phyloP scores from a whole-genome alignment of 1,140 invertebrate genomes.

The Drosophila novamexicana region DNA sequence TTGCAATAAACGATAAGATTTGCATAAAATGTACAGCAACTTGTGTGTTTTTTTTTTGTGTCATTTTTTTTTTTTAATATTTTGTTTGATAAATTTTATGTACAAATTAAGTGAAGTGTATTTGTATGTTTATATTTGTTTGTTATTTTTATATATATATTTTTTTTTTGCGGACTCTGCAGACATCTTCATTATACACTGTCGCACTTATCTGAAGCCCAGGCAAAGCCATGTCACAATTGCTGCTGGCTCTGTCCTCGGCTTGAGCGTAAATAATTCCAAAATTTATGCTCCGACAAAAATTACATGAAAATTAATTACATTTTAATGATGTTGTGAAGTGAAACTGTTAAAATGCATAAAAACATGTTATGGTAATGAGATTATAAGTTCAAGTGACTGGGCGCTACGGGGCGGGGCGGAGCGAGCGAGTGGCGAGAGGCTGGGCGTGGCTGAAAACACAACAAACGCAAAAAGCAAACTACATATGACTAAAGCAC shows the following conservation, averaged over 20 bases:
- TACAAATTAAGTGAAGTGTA: slow-evolving; percentile 59
- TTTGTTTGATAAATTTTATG: slow-evolving; percentile 35
- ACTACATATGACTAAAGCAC: slow-evolving; percentile 52
- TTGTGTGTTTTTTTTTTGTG: slow-evolving; percentile 14
- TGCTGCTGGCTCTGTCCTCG: slow-evolving; percentile 68
- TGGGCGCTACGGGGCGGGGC: not conserved
- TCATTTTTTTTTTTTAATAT: not conserved
- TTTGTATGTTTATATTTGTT: slow-evolving; percentile 5
- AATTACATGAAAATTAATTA: slow-evolving; percentile 82
- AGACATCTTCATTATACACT: slow-evolving; percentile 72
- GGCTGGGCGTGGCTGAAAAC: slow-evolving; percentile 29
- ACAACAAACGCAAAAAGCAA: slow-evolving; percentile 38
- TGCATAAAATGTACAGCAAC: slow-evolving; percentile 70
- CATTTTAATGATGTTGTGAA: slow-evolving; percentile 72
- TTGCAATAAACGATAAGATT: slow-evolving; percentile 58
- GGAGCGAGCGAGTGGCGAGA: not conserved
- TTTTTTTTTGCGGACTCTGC: slow-evolving; percentile 28
- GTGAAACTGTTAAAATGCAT: slow-evolving; percentile 51
- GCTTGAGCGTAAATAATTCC: slow-evolving; percentile 83
- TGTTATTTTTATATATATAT: not conserved
- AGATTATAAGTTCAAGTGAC: slow-evolving; percentile 33
- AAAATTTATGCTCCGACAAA: slow-evolving; percentile 84
- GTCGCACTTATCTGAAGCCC: slow-evolving; percentile 82
- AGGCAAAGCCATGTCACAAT: slow-evolving; percentile 61
- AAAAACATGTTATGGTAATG: slow-evolving; percentile 54